These are phyloP conservation scores for Pseudomyrmex pallidus DNA, from an alignment of 1,140 invertebrate genomes.

Conservation along the genomic window DNA sequence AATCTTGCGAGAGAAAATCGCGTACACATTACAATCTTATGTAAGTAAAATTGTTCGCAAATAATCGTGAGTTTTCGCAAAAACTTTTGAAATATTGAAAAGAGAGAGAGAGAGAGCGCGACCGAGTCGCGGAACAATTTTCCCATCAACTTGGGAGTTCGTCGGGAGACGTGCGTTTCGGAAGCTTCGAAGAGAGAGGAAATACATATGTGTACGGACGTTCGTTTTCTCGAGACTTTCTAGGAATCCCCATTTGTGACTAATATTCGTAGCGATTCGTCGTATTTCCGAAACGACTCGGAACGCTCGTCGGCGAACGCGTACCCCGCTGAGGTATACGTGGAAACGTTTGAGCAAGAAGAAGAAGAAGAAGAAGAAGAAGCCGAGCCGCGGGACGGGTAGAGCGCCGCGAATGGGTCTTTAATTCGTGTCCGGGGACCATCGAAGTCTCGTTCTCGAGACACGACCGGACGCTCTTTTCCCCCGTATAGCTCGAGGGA, in stretches of 20 bases:
- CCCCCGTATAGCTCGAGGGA: constrained; percentile 44
- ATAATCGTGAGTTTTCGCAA: no score
- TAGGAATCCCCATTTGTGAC: constrained; percentile 15
- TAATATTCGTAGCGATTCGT: constrained; percentile 43
- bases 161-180: neutral
- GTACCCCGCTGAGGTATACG: constrained; percentile 23
- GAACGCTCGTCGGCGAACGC: constrained; percentile 37
- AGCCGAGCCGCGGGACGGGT: neutral
- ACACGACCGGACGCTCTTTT: constrained; percentile 47
- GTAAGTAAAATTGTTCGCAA: no score
- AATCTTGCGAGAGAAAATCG: no score
- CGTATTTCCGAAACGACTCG: constrained; percentile 42
- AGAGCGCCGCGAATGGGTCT: constrained; percentile 42
- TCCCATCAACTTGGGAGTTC: neutral
- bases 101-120: no score
- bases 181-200: neutral
- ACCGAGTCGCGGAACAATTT: neutral
- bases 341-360: constrained; percentile 40
- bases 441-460: constrained; percentile 49
- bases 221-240: neutral
- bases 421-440: constrained; percentile 59
- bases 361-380: neutral
- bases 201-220: no score
- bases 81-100: no score
- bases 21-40: no score